phyloP scores from a whole-genome alignment of 1,140 invertebrate species.

The Tetranychus cinnabarinus region DNA sequence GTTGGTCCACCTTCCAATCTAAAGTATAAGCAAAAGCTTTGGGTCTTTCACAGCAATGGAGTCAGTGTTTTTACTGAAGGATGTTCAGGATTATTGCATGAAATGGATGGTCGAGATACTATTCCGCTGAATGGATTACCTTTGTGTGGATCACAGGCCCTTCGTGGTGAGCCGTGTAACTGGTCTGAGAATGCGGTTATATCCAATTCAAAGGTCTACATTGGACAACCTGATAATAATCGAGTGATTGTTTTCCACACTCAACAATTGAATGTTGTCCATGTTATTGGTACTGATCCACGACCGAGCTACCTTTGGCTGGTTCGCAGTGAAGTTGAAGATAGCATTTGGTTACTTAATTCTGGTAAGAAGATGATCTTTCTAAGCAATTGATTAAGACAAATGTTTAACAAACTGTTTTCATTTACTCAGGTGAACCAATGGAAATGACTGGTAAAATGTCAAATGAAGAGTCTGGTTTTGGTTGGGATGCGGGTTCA shows the following conservation, averaged over 20 bases:
- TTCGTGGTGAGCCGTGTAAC: not conserved
- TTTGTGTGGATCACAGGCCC: conserved; percentile 1
- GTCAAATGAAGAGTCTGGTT: not conserved
- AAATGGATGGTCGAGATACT: conserved; percentile 7
- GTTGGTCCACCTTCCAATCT: conserved; percentile 30
- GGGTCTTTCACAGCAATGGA: conserved; percentile 10
- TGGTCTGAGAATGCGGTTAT: conserved; percentile 5
- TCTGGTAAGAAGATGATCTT: not conserved
- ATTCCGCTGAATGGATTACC: conserved; percentile 5
- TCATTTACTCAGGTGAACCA: not conserved
- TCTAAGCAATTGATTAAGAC: not conserved
- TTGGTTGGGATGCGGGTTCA: not conserved
- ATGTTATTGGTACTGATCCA: conserved; percentile 10
- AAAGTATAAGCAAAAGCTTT: conserved; percentile 49
- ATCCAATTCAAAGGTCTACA: not conserved
- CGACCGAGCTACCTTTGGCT: conserved; percentile 3
- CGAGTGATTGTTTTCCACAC: conserved; percentile 8
- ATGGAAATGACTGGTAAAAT: not conserved
- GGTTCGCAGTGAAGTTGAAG: not conserved
- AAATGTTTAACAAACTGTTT: not conserved
- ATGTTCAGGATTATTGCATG: conserved; percentile 1
- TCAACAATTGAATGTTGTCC: conserved; percentile 2
- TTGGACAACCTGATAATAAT: conserved; percentile 9
- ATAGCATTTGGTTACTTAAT: conserved; percentile 9
- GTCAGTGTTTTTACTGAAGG: conserved; percentile 4